phyloP scores from a whole-genome alignment of 2,888 invertebrate genomes.

The Cerastis leucographa region DNA sequence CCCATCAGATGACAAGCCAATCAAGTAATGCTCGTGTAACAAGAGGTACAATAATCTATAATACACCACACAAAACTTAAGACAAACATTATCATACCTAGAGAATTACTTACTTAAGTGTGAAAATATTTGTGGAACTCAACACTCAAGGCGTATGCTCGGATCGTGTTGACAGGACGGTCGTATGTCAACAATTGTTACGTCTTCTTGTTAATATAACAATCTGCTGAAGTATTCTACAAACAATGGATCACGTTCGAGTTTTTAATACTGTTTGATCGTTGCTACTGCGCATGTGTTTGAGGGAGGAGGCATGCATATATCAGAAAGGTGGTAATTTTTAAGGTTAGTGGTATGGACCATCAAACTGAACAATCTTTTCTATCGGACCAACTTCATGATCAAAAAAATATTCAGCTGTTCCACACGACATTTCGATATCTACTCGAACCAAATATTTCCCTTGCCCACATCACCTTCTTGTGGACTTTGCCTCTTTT shows the following conservation, averaged over 20 bases:
- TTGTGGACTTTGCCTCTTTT: background rate
- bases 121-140: slow-evolving; percentile 40
- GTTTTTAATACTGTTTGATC: background rate
- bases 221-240: slow-evolving; percentile 17
- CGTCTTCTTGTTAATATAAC: slow-evolving; percentile 34
- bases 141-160: slow-evolving; percentile 6
- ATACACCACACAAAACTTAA: slow-evolving; percentile 8
- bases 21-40: background rate
- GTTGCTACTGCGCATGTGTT: slow-evolving; percentile 27
- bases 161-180: slow-evolving; percentile 33
- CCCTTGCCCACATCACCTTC: too few relatives aligned
- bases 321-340: too few relatives aligned
- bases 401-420: background rate
- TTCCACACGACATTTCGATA: background rate
- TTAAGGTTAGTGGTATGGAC: too few relatives aligned
- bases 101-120: slow-evolving; percentile 13
- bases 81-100: slow-evolving; percentile 8
- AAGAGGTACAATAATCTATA: slow-evolving; percentile 14
- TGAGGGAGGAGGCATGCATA: background rate
- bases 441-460: background rate
- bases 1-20: background rate
- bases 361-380: too few relatives aligned
- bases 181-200: slow-evolving; percentile 24
- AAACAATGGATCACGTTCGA: slow-evolving; percentile 36
- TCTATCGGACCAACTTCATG: background rate